Conservation (phyloP, 2,888 invertebrate species). For the Epinotia ramella region DNA sequence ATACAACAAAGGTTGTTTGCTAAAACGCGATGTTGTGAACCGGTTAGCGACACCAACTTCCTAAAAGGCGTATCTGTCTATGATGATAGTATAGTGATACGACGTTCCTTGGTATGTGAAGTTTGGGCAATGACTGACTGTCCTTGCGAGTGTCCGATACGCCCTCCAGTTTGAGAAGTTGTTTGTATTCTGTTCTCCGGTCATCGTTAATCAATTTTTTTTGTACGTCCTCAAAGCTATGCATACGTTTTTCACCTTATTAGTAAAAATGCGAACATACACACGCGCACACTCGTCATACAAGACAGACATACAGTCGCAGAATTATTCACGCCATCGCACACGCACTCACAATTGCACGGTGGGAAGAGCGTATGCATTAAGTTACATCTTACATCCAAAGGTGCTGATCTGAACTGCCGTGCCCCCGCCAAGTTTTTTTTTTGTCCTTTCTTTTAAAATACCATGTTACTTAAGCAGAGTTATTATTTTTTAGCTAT, state of each 20-base stretch:
- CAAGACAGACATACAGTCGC: no score
- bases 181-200: background rate
- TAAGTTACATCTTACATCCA: no score
- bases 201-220: background rate
- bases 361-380: no score
- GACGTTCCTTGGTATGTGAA: background rate
- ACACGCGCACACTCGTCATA: no score
- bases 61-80: background rate
- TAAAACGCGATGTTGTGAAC: background rate
- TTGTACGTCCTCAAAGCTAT: background rate
- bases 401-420: no score
- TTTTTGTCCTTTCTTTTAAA: no score
- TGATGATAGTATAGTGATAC: background rate
- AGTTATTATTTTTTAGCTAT: no score
- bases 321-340: no score
- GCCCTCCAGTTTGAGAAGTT: background rate
- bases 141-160: background rate
- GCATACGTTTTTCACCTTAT: background rate
- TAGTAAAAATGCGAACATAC: no score
- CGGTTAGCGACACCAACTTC: background rate
- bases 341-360: no score
- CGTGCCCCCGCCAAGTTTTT: no score
- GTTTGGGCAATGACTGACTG: background rate
- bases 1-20: constrained; percentile 1
- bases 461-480: no score